Percentiles rank a stretch among this genome's conserved stretches.
These are phyloP conservation scores for Pseudocheirus occidentalis DNA, from an alignment of 2,797 vertebrate genomes.

Conservation along the genomic window DNA sequence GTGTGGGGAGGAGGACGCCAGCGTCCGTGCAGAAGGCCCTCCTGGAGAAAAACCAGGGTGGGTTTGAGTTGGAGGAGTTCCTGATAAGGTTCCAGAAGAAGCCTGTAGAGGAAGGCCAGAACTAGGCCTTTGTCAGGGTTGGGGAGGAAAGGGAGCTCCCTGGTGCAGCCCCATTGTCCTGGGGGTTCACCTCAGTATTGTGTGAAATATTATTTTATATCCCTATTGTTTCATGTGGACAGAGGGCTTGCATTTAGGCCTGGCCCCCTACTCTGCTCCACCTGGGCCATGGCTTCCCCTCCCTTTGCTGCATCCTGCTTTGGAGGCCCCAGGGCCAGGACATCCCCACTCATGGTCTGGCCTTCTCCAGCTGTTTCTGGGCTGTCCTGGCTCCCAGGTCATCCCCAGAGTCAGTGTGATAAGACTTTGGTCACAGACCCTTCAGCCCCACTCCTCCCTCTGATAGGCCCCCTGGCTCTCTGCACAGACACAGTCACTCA, in stretches of 20 bases:
- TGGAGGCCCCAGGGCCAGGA: background rate
- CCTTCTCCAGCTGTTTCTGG: background rate
- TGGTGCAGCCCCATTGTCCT: background rate
- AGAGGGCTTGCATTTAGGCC: no score
- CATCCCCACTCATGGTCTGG: background rate
- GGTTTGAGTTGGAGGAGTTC: conserved; percentile 92
- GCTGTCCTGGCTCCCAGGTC: no score
- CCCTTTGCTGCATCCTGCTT: background rate
- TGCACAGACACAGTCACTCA: background rate
- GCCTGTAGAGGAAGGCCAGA: conserved; percentile 78
- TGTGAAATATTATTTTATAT: background rate
- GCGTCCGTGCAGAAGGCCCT: conserved; percentile 91
- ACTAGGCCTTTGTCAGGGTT: background rate
- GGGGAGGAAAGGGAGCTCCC: background rate
- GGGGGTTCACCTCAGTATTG: background rate
- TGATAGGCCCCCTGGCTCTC: background rate
- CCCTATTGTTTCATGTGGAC: background rate
- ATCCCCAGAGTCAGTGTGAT: background rate
- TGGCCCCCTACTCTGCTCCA: background rate
- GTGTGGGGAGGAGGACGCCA: conserved; percentile 94
- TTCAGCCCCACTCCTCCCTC: background rate
- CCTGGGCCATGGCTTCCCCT: background rate
- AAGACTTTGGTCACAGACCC: background rate
- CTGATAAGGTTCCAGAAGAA: conserved; percentile 90
- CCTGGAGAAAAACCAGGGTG: conserved; percentile 90